phyloP scores from a whole-genome alignment of 2,113 vertebrate genomes.

The Urocitellus parryii region DNA sequence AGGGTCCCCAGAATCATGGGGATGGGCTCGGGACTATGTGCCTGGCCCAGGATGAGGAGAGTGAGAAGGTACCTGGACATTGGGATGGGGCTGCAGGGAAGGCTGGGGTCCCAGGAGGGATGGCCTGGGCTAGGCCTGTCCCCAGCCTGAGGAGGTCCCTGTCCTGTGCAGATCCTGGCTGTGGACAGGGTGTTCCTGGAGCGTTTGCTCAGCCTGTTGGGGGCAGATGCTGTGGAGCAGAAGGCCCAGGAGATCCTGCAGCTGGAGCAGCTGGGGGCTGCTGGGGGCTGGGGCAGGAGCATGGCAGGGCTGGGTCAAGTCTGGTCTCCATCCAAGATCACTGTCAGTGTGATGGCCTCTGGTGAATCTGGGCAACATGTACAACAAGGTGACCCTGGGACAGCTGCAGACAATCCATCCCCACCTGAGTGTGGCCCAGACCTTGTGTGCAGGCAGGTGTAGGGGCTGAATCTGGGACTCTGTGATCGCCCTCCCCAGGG shows the following conservation, averaged over 20 bases:
- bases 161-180: conserved; percentile 90
- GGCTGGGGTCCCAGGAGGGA: neutral
- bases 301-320: neutral
- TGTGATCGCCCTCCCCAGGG: neutral
- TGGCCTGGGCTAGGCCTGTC: neutral
- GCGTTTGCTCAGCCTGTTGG: conserved; percentile 93
- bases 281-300: fast-evolving
- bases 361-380: conserved; percentile 94
- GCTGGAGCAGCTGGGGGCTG: conserved; percentile 89
- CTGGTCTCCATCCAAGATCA: conserved; percentile 88
- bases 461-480: neutral
- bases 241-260: conserved; percentile 96
- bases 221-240: conserved; percentile 92
- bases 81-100: neutral
- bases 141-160: neutral
- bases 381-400: conserved; percentile 95
- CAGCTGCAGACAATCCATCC: conserved; percentile 95
- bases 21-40: conserved; percentile 95
- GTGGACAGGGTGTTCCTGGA: conserved; percentile 97
- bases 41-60: conserved; percentile 95
- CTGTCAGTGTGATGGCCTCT: conserved; percentile 94
- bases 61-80: conserved; percentile 89
- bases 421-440: conserved; percentile 88
- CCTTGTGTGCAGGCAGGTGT: too few relatives aligned
- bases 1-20: conserved; percentile 93